Evolutionary conservation across 2,888 invertebrate species (phyloP), one percentile per base, ranked within the genome.

Genomic region (Amiota communis): DNA sequence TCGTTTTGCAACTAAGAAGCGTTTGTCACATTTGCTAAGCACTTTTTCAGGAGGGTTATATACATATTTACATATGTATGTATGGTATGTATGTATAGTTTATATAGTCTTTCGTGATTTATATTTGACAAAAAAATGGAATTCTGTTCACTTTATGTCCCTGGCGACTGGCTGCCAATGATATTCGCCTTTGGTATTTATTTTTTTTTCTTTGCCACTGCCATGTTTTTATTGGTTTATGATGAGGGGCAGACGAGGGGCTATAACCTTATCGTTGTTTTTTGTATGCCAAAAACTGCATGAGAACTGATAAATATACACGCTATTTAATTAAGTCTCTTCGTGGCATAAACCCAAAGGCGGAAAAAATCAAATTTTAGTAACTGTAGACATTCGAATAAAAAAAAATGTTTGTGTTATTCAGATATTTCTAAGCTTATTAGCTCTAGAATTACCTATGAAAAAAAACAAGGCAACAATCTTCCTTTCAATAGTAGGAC

Each of bases 271-370:
- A 83, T 83, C 83, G 77, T 74, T 77, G 77, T 85, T 84, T 77
- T 36, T 84, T 83, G 81, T 79, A 77, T 85, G 81, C 82, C 81
- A 76, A 59, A 36, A 81, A 81, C 80, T 77, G 78, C 86, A 82
- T 81, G 81, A 84, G 83, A 79, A 79, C 74, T 86, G 84, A 83
- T 83, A 83, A 83, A 83, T 83, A 84, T 83, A 83, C 78, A 84
- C 80, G 84, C 84, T 85, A 83, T 84, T 83, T 83, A 83, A 83
- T 83, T 83, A 83, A 85, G 86, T 78, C 80, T 77, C 80, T 84
- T 73, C 75, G 70, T 36, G 72, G 36, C 8, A 36, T 36, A 6
- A 2, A 36, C 2, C 6, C 2, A 36, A 36, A 6, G 8, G 36
- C 23, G 36, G 36, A 36, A 36, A 6, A 36, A 36, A 36, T 0